Evolutionary conservation across 1,140 invertebrate genomes (phyloP).

Genomic region (Drosophila biarmipes): DNA sequence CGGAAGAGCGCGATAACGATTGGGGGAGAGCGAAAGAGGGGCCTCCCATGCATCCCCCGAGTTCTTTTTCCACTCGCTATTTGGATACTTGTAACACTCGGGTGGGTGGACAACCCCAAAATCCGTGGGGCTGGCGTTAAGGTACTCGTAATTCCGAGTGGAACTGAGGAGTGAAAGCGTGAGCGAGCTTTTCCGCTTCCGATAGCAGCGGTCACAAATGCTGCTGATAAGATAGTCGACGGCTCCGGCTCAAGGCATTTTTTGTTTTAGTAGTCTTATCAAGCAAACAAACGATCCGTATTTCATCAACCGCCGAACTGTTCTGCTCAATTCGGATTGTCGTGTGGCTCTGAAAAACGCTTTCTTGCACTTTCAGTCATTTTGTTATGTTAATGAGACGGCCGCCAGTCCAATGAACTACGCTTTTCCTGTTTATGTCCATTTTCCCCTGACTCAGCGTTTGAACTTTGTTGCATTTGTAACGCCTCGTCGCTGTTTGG

Average conservation of each 20-base stretch:
- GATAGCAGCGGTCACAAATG: constrained; percentile 30
- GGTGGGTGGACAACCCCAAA: constrained; percentile 65
- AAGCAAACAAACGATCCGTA: neutral
- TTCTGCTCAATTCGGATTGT: constrained; percentile 6
- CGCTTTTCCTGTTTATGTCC: constrained; percentile 23
- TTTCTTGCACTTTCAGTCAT: constrained; percentile 48
- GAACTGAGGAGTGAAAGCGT: constrained; percentile 24
- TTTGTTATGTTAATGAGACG: constrained; percentile 53
- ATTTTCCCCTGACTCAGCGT: constrained; percentile 36
- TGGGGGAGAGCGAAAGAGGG: constrained; percentile 15
- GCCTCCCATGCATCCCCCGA: constrained; percentile 70
- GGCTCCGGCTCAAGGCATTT: constrained; percentile 10
- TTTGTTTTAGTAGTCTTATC: neutral
- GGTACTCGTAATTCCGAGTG: constrained; percentile 13
- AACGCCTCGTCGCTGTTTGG: constrained; percentile 5
- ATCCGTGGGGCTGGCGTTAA: constrained; percentile 17
- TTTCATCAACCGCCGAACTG: constrained; percentile 8
- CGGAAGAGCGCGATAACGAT: constrained; percentile 12
- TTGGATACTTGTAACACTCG: constrained; percentile 65
- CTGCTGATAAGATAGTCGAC: constrained; percentile 35
- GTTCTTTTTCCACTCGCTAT: constrained; percentile 28
- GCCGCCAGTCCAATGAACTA: constrained; percentile 43
- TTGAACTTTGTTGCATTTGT: constrained; percentile 25
- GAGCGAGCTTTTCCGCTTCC: constrained; percentile 59
- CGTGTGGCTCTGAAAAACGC: constrained; percentile 33